phyloP scores from a whole-genome alignment of 2,888 invertebrate species.

The Amphipyra tragopoginis region DNA sequence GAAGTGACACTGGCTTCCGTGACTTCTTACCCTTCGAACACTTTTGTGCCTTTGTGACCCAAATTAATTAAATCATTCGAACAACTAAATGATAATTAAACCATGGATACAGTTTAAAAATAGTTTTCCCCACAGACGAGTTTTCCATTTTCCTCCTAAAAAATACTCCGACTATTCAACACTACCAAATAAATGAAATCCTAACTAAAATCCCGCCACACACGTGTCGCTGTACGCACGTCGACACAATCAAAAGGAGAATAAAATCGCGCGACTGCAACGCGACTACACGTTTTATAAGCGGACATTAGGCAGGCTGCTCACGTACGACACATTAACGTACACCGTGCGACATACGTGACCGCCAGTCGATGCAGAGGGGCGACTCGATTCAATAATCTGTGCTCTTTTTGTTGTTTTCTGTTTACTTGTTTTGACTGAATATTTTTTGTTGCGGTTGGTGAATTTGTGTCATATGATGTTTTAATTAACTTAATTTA shows the following conservation, averaged over 20 bases:
- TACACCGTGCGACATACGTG: conserved; percentile 82
- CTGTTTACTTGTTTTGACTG: conserved; percentile 59
- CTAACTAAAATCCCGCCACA: conserved; percentile 62
- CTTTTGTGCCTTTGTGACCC: no score
- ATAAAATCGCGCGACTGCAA: conserved; percentile 77
- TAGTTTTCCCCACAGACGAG: conserved; percentile 20
- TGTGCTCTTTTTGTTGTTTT: conserved; percentile 66
- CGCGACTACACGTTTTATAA: conserved; percentile 73
- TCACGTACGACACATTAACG: conserved; percentile 86
- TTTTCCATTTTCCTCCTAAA: conserved; percentile 25
- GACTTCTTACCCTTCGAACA: no score
- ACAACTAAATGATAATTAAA: no score
- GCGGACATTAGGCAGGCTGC: conserved; percentile 75
- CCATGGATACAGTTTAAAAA: neutral
- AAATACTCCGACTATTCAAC: conserved; percentile 33
- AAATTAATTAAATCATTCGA: no score
- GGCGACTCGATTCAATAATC: conserved; percentile 76
- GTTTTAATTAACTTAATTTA: conserved; percentile 28
- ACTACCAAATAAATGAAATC: conserved; percentile 52
- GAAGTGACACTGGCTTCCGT: no score
- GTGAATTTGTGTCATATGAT: conserved; percentile 24
- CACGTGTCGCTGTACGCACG: conserved; percentile 70
- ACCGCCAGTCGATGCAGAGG: conserved; percentile 64
- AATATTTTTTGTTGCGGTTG: conserved; percentile 43
- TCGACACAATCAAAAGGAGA: conserved; percentile 83